Conservation (phyloP, 2,797 vertebrate species). For the Ctenochaetus hawaiiensis region DNA sequence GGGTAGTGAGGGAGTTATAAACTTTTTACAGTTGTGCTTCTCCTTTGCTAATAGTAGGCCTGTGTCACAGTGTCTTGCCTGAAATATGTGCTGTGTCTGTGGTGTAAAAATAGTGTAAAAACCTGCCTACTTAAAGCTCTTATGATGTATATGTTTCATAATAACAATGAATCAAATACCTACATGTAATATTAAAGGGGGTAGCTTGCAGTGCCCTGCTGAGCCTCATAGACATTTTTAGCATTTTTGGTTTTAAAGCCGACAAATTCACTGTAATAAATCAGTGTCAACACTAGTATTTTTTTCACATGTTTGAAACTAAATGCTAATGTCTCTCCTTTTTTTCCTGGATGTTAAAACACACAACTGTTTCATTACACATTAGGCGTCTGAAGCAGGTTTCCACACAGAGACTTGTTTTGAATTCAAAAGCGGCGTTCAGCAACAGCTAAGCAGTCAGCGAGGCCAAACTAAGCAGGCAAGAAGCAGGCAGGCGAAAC, state of each 20-base stretch:
- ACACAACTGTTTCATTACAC: neutral
- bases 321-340: too few species aligned
- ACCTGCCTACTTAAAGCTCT: neutral
- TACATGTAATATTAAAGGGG: slow-evolving; percentile 5
- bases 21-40: slow-evolving; percentile 39
- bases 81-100: neutral
- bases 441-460: neutral
- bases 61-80: slow-evolving; percentile 1
- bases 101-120: neutral
- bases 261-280: too few species aligned
- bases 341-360: neutral
- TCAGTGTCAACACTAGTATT: too few species aligned
- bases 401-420: neutral
- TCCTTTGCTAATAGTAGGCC: slow-evolving; percentile 5
- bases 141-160: neutral
- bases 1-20: slow-evolving; percentile 28
- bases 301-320: too few species aligned
- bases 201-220: neutral
- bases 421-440: neutral
- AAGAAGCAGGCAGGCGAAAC: neutral
- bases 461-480: neutral
- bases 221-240: too few species aligned
- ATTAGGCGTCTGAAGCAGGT: neutral
- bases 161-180: slow-evolving; percentile 14
- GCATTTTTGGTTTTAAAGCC: too few species aligned